phyloP scores from a whole-genome alignment of 2,888 invertebrate species.

The Brachynemurus nebulosus region DNA sequence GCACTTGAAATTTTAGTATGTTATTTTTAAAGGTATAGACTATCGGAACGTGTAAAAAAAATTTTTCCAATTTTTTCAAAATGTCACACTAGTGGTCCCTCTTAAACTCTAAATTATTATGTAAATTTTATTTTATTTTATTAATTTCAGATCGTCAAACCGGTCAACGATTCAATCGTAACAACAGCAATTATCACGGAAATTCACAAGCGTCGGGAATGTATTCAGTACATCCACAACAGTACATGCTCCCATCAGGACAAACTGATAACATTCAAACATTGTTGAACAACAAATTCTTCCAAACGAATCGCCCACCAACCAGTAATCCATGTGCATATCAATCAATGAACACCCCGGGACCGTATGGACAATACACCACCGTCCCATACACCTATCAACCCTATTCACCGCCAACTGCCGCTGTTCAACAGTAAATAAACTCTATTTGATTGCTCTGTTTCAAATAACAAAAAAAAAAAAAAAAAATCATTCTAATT shows the following conservation, averaged over 20 bases:
- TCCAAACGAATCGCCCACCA: constrained; percentile 49
- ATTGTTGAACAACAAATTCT: constrained; percentile 55
- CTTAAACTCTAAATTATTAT: too few relatives aligned
- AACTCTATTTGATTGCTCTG: too few relatives aligned
- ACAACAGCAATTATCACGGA: constrained; percentile 22
- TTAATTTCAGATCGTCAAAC: constrained; percentile 17
- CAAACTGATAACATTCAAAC: constrained; percentile 32
- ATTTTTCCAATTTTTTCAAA: too few relatives aligned
- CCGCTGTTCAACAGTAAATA: constrained; percentile 55
- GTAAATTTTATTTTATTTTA: too few relatives aligned
- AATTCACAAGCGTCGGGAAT: constrained; percentile 15
- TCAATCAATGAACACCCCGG: constrained; percentile 44
- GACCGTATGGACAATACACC: constrained; percentile 52
- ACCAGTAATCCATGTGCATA: constrained; percentile 42
- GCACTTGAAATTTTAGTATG: too few relatives aligned
- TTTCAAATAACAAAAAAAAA: too few relatives aligned
- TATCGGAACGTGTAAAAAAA: too few relatives aligned
- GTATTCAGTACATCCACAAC: constrained; percentile 31
- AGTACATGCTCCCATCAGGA: constrained; percentile 34
- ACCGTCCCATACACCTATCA: constrained; percentile 48
- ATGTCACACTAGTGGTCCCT: too few relatives aligned
- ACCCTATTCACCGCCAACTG: constrained; percentile 47
- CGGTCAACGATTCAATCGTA: constrained; percentile 19
- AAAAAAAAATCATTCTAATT: too few relatives aligned
- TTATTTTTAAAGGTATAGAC: too few relatives aligned